These are phyloP conservation scores for Eumacrocentrus americanus DNA, from an alignment of 2,888 invertebrate genomes.

Conservation along the genomic window DNA sequence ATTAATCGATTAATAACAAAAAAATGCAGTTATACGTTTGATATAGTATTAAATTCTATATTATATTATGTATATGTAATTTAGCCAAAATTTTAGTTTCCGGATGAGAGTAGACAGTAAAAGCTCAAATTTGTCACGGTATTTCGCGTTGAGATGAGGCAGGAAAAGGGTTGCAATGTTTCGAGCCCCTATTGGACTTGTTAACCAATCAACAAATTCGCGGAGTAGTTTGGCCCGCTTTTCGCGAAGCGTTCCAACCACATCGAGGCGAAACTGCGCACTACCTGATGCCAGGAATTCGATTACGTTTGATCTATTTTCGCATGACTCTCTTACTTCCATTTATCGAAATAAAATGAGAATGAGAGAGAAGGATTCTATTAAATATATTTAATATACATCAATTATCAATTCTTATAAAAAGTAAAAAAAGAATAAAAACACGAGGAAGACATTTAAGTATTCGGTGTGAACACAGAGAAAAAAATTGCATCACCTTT, in stretches of 20 bases:
- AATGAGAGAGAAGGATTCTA: background rate
- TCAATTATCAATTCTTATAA: no score
- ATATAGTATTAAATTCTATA: background rate
- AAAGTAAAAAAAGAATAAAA: no score
- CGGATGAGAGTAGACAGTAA: background rate
- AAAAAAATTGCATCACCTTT: no score
- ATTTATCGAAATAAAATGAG: background rate
- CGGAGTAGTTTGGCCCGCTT: constrained; percentile 42
- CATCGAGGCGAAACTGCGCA: constrained; percentile 2
- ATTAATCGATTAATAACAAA: background rate
- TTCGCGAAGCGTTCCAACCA: constrained; percentile 25
- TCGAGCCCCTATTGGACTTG: constrained; percentile 34
- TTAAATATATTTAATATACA: background rate
- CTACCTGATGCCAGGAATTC: constrained; percentile 4
- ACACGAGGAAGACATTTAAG: no score
- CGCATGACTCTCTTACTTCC: background rate
- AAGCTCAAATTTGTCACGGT: background rate
- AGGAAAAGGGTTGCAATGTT: constrained; percentile 1
- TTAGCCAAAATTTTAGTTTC: no score
- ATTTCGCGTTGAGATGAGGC: background rate
- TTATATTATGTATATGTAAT: background rate
- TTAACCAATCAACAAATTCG: constrained; percentile 45
- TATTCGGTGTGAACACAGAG: no score
- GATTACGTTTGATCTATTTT: constrained; percentile 15
- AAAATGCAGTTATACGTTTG: no score